Evolutionary conservation across 1,140 invertebrate species (phyloP), one percentile per base, ranked within the genome.

Genomic region (Drosophila bifasciata): DNA sequence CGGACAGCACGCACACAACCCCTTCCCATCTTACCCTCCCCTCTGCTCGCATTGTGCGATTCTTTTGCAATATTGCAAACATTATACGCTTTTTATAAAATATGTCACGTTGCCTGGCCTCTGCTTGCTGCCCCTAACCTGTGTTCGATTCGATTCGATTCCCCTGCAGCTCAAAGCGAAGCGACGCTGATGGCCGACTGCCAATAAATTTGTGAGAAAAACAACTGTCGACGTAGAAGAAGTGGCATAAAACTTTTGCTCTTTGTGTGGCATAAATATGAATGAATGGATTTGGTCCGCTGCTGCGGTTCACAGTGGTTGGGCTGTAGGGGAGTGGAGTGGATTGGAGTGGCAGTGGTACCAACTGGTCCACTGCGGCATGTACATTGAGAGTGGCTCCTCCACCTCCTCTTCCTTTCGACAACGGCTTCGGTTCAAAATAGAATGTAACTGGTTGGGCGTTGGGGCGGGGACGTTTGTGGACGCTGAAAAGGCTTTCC

Each of bases 231-330:
- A 81, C 73, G 55, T 77, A 67, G 64, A 25, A 69, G 78, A 81
- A 77, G 63, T 81, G 73, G 74, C 69, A 78, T 78, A 78, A 66
- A 74, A 83, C 79, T 83, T 83, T 83, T 83, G 74, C 74, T 83
- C 79, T 83, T 83, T 78, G 69, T 83, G 76, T 78, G 79, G 69
- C 69, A 83, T 78, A 83, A 83, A 83, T 78, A 75, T 83, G 79
- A 83, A 83, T 83, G 74, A 69, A 83, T 83, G 74, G 56, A 83
- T 81, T 78, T 83, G 68, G 68, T 46, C 70, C 32, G 32, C 3
- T 8, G 40, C 19, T 39, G 9, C 32, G 21, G 50, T 21, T 21
- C 4, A 21, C 19, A 3, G 19, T 0, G 19, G 19, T 43, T 17
- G 49, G 4, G 45, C 23, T 49, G 52, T 36, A 21, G 13, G 17